Conservation (phyloP, 1,140 invertebrate genomes). For the Acromyrmex echinatior region DNA sequence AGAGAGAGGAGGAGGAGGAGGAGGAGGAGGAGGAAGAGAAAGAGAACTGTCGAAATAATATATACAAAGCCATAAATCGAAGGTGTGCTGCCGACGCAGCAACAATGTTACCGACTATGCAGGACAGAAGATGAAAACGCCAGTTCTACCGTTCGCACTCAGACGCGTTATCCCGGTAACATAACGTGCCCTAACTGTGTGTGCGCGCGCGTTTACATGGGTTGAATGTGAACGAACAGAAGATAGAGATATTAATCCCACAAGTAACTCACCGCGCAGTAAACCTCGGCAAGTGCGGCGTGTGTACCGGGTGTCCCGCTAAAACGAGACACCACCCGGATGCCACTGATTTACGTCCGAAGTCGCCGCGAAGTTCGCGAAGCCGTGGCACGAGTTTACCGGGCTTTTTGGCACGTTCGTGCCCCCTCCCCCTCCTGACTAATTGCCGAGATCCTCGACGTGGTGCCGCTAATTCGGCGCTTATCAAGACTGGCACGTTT, state of each 20-base stretch:
- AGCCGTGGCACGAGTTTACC: constrained; percentile 73
- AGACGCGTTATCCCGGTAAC: background rate
- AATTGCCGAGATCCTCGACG: constrained; percentile 68
- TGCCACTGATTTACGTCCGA: constrained; percentile 78
- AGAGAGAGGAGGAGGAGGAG: background rate
- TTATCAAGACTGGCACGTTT: constrained; percentile 76
- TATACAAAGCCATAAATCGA: constrained; percentile 65
- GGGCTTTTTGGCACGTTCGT: constrained; percentile 79
- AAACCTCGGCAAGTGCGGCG: constrained; percentile 55
- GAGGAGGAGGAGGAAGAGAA: background rate
- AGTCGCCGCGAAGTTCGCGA: constrained; percentile 78
- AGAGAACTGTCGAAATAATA: constrained; percentile 64
- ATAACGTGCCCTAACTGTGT: background rate
- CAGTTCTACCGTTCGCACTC: constrained; percentile 28
- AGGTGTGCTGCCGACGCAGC: constrained; percentile 57
- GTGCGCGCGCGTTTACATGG: constrained; percentile 56
- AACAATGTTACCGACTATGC: constrained; percentile 50
- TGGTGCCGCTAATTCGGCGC: constrained; percentile 69
- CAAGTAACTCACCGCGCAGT: constrained; percentile 71
- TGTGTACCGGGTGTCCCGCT: constrained; percentile 76
- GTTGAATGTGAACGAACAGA: constrained; percentile 66
- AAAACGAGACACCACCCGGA: constrained; percentile 70
- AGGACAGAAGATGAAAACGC: background rate
- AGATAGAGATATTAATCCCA: constrained; percentile 81
- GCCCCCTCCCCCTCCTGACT: constrained; percentile 58